A percentile compares a stretch with the other conserved stretches of the same genome.
These are phyloP conservation scores for Phenganax subtilis DNA, from an alignment of 92 coral and sea anemone genomes.

Conservation along the genomic window DNA sequence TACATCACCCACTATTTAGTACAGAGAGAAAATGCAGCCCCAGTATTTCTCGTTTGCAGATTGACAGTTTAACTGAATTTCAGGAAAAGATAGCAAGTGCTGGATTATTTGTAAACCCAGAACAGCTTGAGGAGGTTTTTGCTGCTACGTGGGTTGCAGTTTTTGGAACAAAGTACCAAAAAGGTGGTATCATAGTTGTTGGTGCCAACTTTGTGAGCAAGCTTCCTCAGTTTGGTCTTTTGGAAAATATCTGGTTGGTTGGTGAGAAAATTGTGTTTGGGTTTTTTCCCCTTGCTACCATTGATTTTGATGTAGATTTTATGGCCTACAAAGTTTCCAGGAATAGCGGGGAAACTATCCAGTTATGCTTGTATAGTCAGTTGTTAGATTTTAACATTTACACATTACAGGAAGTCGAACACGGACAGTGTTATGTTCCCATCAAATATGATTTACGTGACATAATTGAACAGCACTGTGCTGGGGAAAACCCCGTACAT, in stretches of 20 bases:
- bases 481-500: constrained; percentile 11
- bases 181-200: background rate
- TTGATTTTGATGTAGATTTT: background rate
- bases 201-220: background rate
- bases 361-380: background rate
- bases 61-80: background rate
- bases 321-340: constrained; percentile 9
- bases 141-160: background rate
- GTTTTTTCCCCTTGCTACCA: background rate
- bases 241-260: background rate
- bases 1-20: constrained; percentile 25
- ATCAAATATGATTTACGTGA: background rate
- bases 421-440: background rate
- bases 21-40: constrained; percentile 12
- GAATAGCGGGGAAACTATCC: background rate
- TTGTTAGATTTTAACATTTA: constrained; percentile 4
- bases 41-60: background rate
- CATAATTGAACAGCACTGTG: background rate
- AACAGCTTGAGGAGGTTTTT: background rate
- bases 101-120: background rate
- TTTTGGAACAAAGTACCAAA: background rate
- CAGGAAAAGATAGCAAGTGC: background rate
- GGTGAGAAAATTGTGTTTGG: constrained; percentile 2
- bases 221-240: constrained; percentile 4
- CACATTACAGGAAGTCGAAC: background rate